Conservation (phyloP, 2,113 vertebrate genomes). For the Nerophis ophidion region DNA sequence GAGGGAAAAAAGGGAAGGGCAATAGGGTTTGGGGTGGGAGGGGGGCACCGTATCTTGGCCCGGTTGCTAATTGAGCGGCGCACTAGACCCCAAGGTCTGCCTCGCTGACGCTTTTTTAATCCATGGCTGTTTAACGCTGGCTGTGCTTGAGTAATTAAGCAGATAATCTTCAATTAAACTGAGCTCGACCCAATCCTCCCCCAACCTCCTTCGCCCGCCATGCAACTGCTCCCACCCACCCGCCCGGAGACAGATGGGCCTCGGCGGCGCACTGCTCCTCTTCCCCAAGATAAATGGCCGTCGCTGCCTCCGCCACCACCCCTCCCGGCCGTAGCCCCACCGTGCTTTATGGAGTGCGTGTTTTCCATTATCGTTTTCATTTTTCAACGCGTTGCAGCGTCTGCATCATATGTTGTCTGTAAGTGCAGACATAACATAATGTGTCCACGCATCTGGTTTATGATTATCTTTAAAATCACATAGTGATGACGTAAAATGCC, state of each 20-base stretch:
- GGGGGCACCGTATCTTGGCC: constrained; percentile 47
- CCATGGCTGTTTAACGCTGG: constrained; percentile 63
- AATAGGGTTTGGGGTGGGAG: constrained; percentile 17
- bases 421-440: neutral
- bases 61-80: constrained; percentile 62
- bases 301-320: constrained; percentile 10
- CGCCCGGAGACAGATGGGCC: constrained; percentile 56
- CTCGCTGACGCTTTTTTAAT: constrained; percentile 60
- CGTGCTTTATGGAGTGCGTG: constrained; percentile 37
- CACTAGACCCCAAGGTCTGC: constrained; percentile 61
- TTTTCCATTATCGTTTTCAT: constrained; percentile 30
- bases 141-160: constrained; percentile 75
- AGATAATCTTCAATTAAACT: constrained; percentile 77
- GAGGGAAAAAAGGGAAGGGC: neutral
- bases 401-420: constrained; percentile 21
- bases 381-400: constrained; percentile 19
- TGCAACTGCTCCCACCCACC: constrained; percentile 15
- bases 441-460: neutral
- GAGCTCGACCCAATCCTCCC: constrained; percentile 41
- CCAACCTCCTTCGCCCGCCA: constrained; percentile 26
- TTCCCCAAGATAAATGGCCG: constrained; percentile 58
- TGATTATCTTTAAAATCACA: no score
- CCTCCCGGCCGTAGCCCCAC: constrained; percentile 27
- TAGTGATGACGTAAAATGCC: no score
- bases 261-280: constrained; percentile 34